phyloP scores from a whole-genome alignment of 1,140 invertebrate genomes.

The Chlorops oryzae region DNA sequence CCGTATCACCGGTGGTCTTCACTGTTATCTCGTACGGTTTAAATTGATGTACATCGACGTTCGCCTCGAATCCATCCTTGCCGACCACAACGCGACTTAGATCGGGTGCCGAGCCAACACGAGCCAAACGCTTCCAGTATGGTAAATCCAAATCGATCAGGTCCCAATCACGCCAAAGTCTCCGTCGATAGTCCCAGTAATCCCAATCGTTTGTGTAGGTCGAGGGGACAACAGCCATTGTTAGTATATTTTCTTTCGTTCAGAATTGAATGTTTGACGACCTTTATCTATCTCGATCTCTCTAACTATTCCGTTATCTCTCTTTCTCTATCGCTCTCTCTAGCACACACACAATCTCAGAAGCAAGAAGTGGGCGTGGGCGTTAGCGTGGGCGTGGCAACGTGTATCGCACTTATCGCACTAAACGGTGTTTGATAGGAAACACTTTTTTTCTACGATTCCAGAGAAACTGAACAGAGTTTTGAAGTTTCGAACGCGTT shows the following conservation, averaged over 20 bases:
- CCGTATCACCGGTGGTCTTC: conserved; percentile 54
- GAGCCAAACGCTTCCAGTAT: conserved; percentile 41
- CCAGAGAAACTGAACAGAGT: too few relatives aligned
- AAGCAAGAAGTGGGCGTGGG: conserved; percentile 34
- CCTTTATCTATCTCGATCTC: too few relatives aligned
- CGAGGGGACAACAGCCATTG: conserved; percentile 41
- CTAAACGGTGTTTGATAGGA: too few relatives aligned
- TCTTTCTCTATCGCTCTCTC: too few relatives aligned
- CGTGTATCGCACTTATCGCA: too few relatives aligned
- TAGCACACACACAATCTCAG: conserved; percentile 11
- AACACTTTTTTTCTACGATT: too few relatives aligned
- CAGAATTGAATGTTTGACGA: too few relatives aligned
- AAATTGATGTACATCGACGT: conserved; percentile 66
- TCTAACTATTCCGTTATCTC: too few relatives aligned
- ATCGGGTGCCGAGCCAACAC: conserved; percentile 39
- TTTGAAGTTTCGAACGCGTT: conserved; percentile 20
- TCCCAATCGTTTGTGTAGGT: conserved; percentile 36
- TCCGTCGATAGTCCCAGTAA: conserved; percentile 44
- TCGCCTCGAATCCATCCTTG: conserved; percentile 56
- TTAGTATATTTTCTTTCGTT: too few relatives aligned
- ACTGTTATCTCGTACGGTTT: conserved; percentile 69
- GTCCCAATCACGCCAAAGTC: conserved; percentile 44
- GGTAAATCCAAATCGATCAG: conserved; percentile 38
- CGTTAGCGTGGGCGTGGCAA: too few relatives aligned
- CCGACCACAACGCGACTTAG: conserved; percentile 45